Evolutionary conservation across 1,140 invertebrate genomes (phyloP), one percentile per base, ranked within the genome.

Genomic region (Heterodera schachtii): DNA sequence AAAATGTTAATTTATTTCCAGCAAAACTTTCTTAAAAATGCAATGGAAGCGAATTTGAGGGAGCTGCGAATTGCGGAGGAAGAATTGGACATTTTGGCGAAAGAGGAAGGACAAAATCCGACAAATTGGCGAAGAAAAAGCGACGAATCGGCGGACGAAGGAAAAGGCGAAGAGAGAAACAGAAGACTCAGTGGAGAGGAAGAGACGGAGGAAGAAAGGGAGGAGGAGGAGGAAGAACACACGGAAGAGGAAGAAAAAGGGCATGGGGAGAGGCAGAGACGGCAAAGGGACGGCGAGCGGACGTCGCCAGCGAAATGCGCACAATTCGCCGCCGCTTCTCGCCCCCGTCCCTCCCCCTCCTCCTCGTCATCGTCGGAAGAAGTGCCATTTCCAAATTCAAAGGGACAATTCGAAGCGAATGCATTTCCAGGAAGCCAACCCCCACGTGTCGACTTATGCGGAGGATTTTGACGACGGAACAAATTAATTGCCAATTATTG

Each of bases 21-120:
- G 92, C 92, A 93, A 85, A 94, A 95, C 86, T 95, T 95, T 13
- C 90, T 98, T 41, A 87, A 96, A 66, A 93, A 94, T 83, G 96
- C 97, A 90, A 90, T 98, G 44, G 94, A 96, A 89, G 93, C 94
- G 16, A 98, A 98, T 90, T 92, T 93, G 83, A 92, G 93, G 64
- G 96, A 98, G 90, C 95, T 94, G 21, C 91, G 93, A 73, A 92
- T 95, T 11, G 95, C 94, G 31, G 92, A 94, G 75, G 93, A 95
- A 85, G 96, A 98, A 90, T 91, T 98, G 52, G 94, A 96, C 44
- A n/a, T 46, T 41, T 7, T 71, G 69, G 69, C 69, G 3, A 5
- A n/a, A 46, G 69, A 71, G 69, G 69, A 71, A 41, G 69, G 69
- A 41, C 69, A 71, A 71, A 71, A 41, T 11, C 41, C 44, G 31